Conservation (phyloP, 1,140 invertebrate genomes). For the Trachelipus rathkii region DNA sequence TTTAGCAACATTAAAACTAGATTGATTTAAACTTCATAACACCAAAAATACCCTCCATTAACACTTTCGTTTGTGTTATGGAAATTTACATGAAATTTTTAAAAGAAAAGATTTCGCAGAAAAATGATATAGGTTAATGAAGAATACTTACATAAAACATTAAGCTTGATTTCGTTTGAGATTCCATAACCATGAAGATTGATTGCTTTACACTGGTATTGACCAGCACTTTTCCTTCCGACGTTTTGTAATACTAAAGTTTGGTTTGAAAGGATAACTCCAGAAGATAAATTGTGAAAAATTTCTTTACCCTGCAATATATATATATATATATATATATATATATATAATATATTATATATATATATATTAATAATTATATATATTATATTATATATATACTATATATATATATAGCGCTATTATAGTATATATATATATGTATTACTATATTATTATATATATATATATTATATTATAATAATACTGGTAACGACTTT, state of each 20-base stretch:
- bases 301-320: slow-evolving; percentile 66
- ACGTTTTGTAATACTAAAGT: slow-evolving; percentile 74
- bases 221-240: slow-evolving; percentile 71
- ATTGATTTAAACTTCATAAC: no score
- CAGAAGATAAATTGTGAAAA: slow-evolving; percentile 72
- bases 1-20: no score
- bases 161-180: slow-evolving; percentile 71
- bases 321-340: neutral
- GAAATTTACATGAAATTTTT: no score
- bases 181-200: slow-evolving; percentile 83
- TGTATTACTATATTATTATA: neutral
- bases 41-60: no score
- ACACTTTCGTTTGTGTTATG: no score
- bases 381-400: neutral
- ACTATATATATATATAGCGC: slow-evolving; percentile 3
- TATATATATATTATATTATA: no score
- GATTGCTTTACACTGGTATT: slow-evolving; percentile 78
- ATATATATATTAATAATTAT: neutral
- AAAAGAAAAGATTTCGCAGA: no score
- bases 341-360: slow-evolving; percentile 11
- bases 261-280: slow-evolving; percentile 75
- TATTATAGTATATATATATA: slow-evolving; percentile 15
- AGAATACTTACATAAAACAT: slow-evolving; percentile 78
- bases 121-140: no score
- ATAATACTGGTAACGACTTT: no score